These are phyloP conservation scores for Leptopterna dolabrata DNA, from an alignment of 2,888 invertebrate genomes.

Conservation along the genomic window DNA sequence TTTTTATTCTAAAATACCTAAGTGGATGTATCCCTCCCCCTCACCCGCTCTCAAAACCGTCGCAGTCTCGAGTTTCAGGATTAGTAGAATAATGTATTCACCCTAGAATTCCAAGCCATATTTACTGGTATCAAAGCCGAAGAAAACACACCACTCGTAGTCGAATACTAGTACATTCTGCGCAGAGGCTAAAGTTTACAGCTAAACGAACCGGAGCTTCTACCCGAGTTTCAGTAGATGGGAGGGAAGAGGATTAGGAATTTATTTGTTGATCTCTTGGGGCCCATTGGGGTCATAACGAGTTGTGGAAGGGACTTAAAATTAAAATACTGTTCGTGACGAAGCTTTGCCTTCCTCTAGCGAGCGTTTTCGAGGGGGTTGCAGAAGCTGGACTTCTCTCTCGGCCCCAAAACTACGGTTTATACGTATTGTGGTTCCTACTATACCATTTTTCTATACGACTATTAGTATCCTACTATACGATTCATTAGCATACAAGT, in stretches of 20 bases:
- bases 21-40: too few species aligned
- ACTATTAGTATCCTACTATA: background rate
- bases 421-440: background rate
- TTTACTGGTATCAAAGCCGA: too few species aligned
- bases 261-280: constrained; percentile 15
- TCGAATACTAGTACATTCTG: too few species aligned
- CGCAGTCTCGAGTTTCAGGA: too few species aligned
- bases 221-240: background rate
- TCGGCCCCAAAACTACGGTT: background rate
- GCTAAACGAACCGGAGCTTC: too few species aligned
- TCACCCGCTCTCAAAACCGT: too few species aligned
- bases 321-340: background rate
- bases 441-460: background rate
- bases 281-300: constrained; percentile 1
- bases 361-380: background rate
- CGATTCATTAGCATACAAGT: background rate
- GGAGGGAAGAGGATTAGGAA: background rate
- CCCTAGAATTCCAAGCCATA: too few species aligned
- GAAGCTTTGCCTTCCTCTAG: background rate
- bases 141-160: too few species aligned
- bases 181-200: too few species aligned
- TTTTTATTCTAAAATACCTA: too few species aligned
- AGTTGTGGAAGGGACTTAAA: background rate
- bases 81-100: too few species aligned
- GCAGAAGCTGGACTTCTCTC: background rate